Evolutionary conservation across 64 coral and sea anemone genomes (phyloP), one percentile per base, ranked within the genome.

Genomic region (Astreopora myriophthalma): DNA sequence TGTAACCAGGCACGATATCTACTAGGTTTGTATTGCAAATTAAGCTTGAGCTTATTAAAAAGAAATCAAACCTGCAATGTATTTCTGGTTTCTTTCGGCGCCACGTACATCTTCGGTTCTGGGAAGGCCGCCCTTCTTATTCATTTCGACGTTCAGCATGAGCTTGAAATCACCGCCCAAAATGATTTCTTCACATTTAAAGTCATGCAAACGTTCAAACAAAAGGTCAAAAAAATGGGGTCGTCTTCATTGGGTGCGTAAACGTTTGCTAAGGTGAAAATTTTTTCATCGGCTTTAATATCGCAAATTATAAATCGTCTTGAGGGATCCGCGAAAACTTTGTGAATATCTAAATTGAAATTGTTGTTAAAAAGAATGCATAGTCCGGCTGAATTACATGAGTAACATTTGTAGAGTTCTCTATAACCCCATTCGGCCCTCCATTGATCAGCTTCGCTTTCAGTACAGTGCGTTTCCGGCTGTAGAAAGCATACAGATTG

Each of bases 101-200:
- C 85, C 85, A 88, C 9, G 85, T 88, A 11, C 74, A 88, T 88
- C 67, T 73, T 6, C 8, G n/a, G 1, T 75, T 61, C 9, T 73
- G 14, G 68, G 6, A n/a, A 75, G 30, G 8, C 70, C 69, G 16
- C 85, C 85, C 10, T 75, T 88, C 16, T 88, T 88, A 74, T 88
- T 69, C 37, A 20, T 11, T 1, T 74, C 30, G 0, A 74, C 28
- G 46, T 88, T 23, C 22, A 88, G n/a, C 2, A 88, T 46, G 3
- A 88, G 68, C 8, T 88, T 88, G 69, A 88, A 88, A 27, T 88
- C 70, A 1, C 85, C 71, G 1, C 85, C 85, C 0, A 88, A 73
- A 40, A 88, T 35, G 31, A 88, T 27, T 2, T 88, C 85, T 3
- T 74, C 85, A 35, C 85, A 88, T 24, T 60, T 0, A 61, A 88